Evolutionary conservation across 1,140 invertebrate species (phyloP).

Genomic region (Apis florea): DNA sequence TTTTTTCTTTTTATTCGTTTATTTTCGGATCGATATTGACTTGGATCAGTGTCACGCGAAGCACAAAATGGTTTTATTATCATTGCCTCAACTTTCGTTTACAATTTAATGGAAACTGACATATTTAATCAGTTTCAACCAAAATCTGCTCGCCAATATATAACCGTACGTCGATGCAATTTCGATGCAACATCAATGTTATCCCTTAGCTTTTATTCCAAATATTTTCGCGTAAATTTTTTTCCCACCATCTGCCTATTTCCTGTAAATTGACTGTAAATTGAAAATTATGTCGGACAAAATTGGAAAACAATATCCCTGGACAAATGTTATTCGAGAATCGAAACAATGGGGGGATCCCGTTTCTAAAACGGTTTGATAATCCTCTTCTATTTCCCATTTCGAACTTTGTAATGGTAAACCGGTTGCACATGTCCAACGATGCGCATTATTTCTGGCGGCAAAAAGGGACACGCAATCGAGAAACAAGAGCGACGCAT

Average conservation of each 20-base stretch:
- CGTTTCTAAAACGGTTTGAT: slow-evolving; percentile 56
- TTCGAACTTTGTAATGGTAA: slow-evolving; percentile 62
- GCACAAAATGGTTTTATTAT: too few species aligned
- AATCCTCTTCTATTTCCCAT: slow-evolving; percentile 52
- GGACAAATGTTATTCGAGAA: neutral
- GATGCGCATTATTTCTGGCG: neutral
- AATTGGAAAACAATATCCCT: slow-evolving; percentile 19
- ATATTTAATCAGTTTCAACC: too few species aligned
- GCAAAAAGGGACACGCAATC: slow-evolving; percentile 10
- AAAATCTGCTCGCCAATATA: too few species aligned
- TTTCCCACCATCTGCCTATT: neutral
- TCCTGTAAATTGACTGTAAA: neutral
- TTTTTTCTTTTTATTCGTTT: too few species aligned
- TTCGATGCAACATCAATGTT: too few species aligned
- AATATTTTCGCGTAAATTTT: neutral
- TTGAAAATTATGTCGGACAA: neutral
- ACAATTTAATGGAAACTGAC: too few species aligned
- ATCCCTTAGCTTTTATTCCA: too few species aligned
- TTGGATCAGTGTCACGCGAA: too few species aligned
- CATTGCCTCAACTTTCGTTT: too few species aligned
- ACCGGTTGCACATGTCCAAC: neutral
- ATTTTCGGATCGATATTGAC: too few species aligned
- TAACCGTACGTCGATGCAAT: too few species aligned
- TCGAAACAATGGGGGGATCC: neutral
- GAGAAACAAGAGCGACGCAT: neutral